These are phyloP conservation scores for Hippopotamus amphibius DNA, from an alignment of 2,113 vertebrate species.

Conservation along the genomic window DNA sequence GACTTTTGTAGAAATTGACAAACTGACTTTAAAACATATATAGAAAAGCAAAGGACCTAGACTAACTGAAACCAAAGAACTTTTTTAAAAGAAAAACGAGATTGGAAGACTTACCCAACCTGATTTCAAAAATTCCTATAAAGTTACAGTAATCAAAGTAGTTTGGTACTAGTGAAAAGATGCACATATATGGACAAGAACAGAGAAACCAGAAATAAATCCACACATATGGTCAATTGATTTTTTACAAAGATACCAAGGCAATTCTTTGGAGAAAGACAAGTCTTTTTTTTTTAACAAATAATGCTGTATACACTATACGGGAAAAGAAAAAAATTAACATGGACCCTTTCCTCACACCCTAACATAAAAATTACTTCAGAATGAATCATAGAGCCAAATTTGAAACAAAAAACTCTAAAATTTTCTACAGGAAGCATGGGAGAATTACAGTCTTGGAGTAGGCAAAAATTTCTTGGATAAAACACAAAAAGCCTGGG, in stretches of 20 bases:
- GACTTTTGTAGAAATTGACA: background rate
- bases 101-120: background rate
- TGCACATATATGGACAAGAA: background rate
- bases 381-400: background rate
- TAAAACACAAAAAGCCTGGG: background rate
- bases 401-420: slow-evolving; percentile 2
- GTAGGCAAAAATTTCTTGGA: background rate
- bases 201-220: background rate
- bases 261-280: background rate
- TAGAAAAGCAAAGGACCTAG: background rate
- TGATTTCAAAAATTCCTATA: background rate
- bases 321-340: background rate
- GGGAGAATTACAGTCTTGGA: background rate
- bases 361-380: background rate
- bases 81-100: background rate
- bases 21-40: background rate
- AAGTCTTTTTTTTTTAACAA: background rate
- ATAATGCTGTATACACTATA: background rate
- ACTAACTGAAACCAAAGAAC: background rate
- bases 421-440: background rate
- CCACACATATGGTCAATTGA: background rate
- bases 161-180: background rate
- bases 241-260: background rate
- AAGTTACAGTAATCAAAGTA: background rate
- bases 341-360: background rate